Percentiles rank a stretch among this genome's conserved stretches.
phyloP scores from a whole-genome alignment of 2,888 invertebrate species.

The Diabrotica balteata region DNA sequence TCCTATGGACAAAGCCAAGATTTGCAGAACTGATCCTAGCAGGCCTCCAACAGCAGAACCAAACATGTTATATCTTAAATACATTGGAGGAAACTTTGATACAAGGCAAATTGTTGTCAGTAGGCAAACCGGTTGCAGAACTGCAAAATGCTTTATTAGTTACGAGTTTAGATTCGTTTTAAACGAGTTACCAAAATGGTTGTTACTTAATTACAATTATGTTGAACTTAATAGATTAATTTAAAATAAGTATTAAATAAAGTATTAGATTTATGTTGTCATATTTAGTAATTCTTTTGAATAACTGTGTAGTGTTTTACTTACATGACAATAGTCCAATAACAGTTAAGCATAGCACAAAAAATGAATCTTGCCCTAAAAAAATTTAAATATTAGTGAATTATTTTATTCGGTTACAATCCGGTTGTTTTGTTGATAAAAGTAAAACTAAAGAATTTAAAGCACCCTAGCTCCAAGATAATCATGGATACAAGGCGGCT shows the following conservation, averaged over 20 bases:
- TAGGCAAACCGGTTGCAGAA: constrained; percentile 8
- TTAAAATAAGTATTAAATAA: too few relatives aligned
- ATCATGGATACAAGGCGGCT: too few relatives aligned
- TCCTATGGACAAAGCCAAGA: constrained; percentile 35
- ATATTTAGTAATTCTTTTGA: too few relatives aligned
- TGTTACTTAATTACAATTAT: too few relatives aligned
- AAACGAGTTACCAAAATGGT: too few relatives aligned
- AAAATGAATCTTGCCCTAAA: constrained; percentile 39
- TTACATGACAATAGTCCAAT: constrained; percentile 32
- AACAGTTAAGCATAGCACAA: constrained; percentile 29
- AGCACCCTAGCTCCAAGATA: too few relatives aligned
- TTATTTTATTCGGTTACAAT: too few relatives aligned
- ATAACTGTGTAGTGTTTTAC: neutral
- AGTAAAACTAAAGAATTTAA: too few relatives aligned
- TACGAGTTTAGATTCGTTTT: too few relatives aligned
- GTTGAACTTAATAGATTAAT: too few relatives aligned
- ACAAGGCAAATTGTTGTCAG: neutral
- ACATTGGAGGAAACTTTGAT: constrained; percentile 33
- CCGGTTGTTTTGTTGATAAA: too few relatives aligned
- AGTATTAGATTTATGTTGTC: too few relatives aligned
- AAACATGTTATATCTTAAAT: constrained; percentile 30
- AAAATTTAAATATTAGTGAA: neutral
- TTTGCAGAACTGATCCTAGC: constrained; percentile 29
- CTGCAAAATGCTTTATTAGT: neutral
- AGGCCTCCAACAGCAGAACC: constrained; percentile 32